These are phyloP conservation scores for Probosciger aterrimus DNA, from an alignment of 2,113 vertebrate species.

Conservation along the genomic window DNA sequence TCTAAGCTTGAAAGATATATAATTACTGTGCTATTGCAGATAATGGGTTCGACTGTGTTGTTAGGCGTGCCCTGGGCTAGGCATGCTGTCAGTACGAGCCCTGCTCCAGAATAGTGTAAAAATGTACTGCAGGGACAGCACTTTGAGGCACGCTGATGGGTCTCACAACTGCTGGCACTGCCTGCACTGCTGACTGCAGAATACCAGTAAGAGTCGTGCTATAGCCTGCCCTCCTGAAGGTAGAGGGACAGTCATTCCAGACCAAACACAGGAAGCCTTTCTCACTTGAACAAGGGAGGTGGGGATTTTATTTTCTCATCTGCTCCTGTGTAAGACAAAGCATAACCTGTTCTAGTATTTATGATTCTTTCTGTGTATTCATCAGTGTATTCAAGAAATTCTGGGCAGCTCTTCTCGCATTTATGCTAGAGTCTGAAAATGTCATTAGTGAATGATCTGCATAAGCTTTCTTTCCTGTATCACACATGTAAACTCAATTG, in stretches of 20 bases:
- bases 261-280: neutral
- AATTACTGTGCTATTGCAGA: slow-evolving; percentile 13
- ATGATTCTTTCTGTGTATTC: slow-evolving; percentile 1
- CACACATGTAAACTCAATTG: slow-evolving; percentile 28
- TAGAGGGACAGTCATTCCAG: neutral
- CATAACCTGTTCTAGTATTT: slow-evolving; percentile 25
- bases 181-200: neutral
- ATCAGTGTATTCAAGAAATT: neutral
- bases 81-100: neutral
- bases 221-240: neutral
- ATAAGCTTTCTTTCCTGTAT: slow-evolving; percentile 26
- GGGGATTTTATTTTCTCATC: neutral
- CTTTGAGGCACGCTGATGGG: neutral
- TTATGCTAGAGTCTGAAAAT: slow-evolving; percentile 45
- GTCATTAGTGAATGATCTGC: slow-evolving; percentile 2
- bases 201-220: neutral
- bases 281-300: neutral
- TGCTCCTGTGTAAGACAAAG: slow-evolving; percentile 31
- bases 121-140: neutral
- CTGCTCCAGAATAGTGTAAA: neutral
- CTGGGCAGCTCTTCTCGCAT: neutral
- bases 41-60: neutral
- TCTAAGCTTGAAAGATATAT: neutral
- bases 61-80: neutral
- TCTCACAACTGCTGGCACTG: neutral